Evolutionary conservation across 2,797 vertebrate genomes (phyloP).

Genomic region (Cephalopachus bancanus): DNA sequence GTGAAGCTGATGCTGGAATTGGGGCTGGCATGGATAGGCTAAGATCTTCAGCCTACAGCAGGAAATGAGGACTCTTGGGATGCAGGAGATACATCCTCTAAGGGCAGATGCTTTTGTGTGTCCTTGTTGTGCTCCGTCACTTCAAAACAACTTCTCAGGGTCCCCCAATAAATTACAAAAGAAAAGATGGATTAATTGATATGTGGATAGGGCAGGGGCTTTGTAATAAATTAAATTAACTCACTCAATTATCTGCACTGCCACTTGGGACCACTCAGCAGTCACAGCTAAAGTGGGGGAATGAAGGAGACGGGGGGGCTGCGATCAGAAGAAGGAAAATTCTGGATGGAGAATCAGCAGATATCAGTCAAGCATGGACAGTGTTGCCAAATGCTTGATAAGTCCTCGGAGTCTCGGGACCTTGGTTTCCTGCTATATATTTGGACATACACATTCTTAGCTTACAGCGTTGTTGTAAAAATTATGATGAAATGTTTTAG

Average conservation of each 20-base stretch:
- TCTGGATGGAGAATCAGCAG: not conserved
- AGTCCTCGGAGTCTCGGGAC: not conserved
- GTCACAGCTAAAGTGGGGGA: not conserved
- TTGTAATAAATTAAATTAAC: not conserved
- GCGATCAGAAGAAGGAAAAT: not conserved
- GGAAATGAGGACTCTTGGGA: not conserved
- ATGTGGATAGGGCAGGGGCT: not conserved
- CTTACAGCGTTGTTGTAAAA: not conserved
- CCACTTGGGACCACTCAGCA: not conserved
- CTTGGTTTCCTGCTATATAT: not conserved
- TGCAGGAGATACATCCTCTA: not conserved
- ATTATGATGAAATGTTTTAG: not conserved
- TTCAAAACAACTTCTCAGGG: not conserved
- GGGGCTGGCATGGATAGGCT: conserved; percentile 7
- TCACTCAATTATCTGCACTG: not conserved
- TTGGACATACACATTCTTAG: not conserved
- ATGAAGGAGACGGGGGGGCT: not conserved
- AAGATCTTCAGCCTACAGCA: not conserved
- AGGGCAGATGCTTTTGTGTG: not conserved
- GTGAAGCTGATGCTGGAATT: not conserved
- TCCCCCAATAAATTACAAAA: not conserved
- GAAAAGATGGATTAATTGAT: conserved; percentile 22
- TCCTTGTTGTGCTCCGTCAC: not conserved
- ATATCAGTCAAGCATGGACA: not conserved
- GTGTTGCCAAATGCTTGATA: not conserved